Conservation (phyloP, 64 coral and sea anemone genomes). For the Pachyseris speciosa region DNA sequence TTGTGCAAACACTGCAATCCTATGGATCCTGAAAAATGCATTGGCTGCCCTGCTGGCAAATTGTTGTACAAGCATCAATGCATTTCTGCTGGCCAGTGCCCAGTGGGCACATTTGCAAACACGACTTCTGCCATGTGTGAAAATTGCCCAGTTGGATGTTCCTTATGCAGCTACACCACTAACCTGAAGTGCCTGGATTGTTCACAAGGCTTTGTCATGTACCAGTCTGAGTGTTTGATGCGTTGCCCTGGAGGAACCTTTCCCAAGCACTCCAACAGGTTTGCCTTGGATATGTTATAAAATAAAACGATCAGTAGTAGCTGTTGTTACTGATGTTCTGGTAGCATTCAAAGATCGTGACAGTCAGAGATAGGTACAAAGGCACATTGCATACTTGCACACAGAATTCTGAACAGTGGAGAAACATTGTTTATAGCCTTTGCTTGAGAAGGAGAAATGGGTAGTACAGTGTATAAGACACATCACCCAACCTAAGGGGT, state of each 20-base stretch:
- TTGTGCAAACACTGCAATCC: slow-evolving; percentile 69
- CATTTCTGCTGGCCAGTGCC: slow-evolving; percentile 61
- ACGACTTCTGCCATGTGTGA: slow-evolving; percentile 42
- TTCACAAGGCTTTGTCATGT: slow-evolving; percentile 61
- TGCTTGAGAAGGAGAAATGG: too few species aligned
- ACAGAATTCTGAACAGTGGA: too few species aligned
- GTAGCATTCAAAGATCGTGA: too few species aligned
- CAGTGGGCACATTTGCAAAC: slow-evolving; percentile 79
- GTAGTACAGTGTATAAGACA: too few species aligned
- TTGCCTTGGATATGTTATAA: neutral
- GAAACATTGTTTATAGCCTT: too few species aligned
- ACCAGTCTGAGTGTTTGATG: slow-evolving; percentile 51
- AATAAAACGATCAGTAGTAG: too few species aligned
- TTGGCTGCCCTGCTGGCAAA: slow-evolving; percentile 51
- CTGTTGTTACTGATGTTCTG: too few species aligned
- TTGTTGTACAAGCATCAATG: slow-evolving; percentile 75
- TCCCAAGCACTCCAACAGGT: slow-evolving; percentile 28
- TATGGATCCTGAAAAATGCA: slow-evolving; percentile 73
- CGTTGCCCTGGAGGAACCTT: slow-evolving; percentile 71
- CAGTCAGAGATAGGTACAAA: too few species aligned
- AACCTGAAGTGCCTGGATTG: slow-evolving; percentile 56
- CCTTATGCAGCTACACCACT: slow-evolving; percentile 30
- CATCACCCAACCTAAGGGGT: too few species aligned
- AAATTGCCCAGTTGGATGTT: slow-evolving; percentile 71
- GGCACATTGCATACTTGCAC: too few species aligned